These are phyloP conservation scores for Selenia dentaria DNA, from an alignment of 2,888 invertebrate species.

Conservation along the genomic window DNA sequence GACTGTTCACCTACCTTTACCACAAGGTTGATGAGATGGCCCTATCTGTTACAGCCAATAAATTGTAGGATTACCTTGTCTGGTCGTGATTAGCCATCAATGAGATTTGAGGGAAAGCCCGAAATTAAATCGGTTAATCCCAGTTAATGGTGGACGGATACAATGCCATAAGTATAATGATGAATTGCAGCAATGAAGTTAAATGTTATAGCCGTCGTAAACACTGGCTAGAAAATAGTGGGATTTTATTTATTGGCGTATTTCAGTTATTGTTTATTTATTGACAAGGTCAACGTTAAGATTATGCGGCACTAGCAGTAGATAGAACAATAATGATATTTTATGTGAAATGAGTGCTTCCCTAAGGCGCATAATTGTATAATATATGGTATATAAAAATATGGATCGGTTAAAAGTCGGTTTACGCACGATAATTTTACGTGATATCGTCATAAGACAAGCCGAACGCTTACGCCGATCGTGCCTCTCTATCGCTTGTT, in stretches of 20 bases:
- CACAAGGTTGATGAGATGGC: slow-evolving; percentile 68
- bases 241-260: slow-evolving; percentile 12
- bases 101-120: slow-evolving; percentile 73
- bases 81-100: slow-evolving; percentile 74
- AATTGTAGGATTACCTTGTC: slow-evolving; percentile 81
- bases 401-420: too few relatives aligned
- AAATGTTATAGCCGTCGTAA: slow-evolving; percentile 40
- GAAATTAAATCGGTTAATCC: slow-evolving; percentile 78
- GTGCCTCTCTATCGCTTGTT: too few relatives aligned
- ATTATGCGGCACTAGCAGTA: too few relatives aligned
- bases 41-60: slow-evolving; percentile 72
- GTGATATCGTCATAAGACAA: too few relatives aligned
- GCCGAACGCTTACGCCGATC: too few relatives aligned
- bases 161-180: slow-evolving; percentile 61
- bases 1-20: slow-evolving; percentile 63
- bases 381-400: too few relatives aligned
- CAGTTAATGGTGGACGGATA: slow-evolving; percentile 62
- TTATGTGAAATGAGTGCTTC: too few relatives aligned
- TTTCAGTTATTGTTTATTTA: neutral
- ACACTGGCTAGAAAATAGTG: slow-evolving; percentile 28
- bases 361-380: too few relatives aligned
- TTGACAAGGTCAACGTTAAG: neutral
- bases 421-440: too few relatives aligned
- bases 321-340: too few relatives aligned
- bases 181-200: slow-evolving; percentile 50